Conservation (phyloP, 1,140 invertebrate genomes). For the Eriosoma lanigerum region DNA sequence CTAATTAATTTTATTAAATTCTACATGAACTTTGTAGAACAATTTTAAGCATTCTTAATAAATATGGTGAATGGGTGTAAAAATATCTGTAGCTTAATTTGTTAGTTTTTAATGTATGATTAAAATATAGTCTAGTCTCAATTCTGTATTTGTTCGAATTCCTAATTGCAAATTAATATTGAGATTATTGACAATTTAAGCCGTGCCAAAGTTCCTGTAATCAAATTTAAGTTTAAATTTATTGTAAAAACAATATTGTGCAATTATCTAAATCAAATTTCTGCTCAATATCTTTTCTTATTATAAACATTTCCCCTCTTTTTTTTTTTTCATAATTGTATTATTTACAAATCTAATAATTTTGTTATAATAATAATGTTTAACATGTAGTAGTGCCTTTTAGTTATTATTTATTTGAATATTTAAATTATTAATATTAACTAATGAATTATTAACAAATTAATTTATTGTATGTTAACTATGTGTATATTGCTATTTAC, state of each 20-base stretch:
- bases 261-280: slow-evolving; percentile 45
- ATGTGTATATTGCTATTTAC: slow-evolving; percentile 44
- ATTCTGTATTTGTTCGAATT: slow-evolving; percentile 27
- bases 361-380: slow-evolving; percentile 47
- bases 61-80: slow-evolving; percentile 39
- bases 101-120: slow-evolving; percentile 16
- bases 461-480: slow-evolving; percentile 51
- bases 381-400: slow-evolving; percentile 50
- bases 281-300: slow-evolving; percentile 36
- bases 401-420: slow-evolving; percentile 46
- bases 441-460: slow-evolving; percentile 41
- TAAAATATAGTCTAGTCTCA: slow-evolving; percentile 42
- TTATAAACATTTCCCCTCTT: slow-evolving; percentile 3
- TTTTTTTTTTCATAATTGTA: slow-evolving; percentile 25
- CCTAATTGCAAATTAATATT: slow-evolving; percentile 1
- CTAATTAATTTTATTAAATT: slow-evolving; percentile 43
- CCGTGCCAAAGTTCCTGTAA: slow-evolving; percentile 51
- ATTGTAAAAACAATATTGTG: slow-evolving; percentile 28
- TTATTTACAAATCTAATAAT: slow-evolving; percentile 33
- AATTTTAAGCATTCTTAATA: slow-evolving; percentile 25
- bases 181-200: slow-evolving; percentile 15
- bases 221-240: slow-evolving; percentile 43
- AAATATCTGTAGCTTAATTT: slow-evolving; percentile 32
- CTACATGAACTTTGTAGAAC: slow-evolving; percentile 36
- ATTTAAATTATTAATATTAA: slow-evolving; percentile 49